These are phyloP conservation scores for Gallinago paraguaiae DNA, from an alignment of 2,113 vertebrate genomes.

Conservation along the genomic window DNA sequence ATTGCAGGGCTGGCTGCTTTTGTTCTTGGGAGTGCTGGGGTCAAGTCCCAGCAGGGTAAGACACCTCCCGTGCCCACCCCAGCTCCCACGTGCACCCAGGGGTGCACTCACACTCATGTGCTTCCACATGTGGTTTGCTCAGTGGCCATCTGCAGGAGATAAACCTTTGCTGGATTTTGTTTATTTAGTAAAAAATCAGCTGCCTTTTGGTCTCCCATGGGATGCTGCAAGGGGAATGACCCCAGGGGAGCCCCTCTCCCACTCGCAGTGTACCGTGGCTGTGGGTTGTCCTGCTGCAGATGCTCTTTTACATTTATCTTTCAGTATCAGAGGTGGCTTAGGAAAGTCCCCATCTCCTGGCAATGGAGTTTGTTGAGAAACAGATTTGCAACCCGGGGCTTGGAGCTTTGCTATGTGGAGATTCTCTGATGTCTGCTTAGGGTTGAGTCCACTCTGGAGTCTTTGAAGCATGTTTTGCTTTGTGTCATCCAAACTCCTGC, in stretches of 20 bases:
- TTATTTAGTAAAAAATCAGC: background rate
- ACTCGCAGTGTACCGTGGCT: rapidly evolving
- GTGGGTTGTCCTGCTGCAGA: background rate
- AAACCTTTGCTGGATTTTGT: background rate
- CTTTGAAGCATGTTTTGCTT: background rate
- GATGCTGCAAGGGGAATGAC: background rate
- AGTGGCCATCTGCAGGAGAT: background rate
- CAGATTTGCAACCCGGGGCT: background rate
- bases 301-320: background rate
- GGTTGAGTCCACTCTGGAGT: background rate
- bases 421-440: background rate
- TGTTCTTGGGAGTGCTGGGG: background rate
- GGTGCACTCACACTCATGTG: background rate
- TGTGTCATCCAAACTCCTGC: background rate
- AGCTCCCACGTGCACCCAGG: background rate
- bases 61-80: background rate
- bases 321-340: background rate
- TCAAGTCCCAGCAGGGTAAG: background rate
- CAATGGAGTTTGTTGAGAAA: background rate
- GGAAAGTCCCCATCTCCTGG: background rate
- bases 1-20: background rate
- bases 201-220: background rate
- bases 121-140: background rate
- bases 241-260: background rate
- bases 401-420: background rate